Conservation (phyloP, 2,797 vertebrate species). For the Amphiprion clarkii region DNA sequence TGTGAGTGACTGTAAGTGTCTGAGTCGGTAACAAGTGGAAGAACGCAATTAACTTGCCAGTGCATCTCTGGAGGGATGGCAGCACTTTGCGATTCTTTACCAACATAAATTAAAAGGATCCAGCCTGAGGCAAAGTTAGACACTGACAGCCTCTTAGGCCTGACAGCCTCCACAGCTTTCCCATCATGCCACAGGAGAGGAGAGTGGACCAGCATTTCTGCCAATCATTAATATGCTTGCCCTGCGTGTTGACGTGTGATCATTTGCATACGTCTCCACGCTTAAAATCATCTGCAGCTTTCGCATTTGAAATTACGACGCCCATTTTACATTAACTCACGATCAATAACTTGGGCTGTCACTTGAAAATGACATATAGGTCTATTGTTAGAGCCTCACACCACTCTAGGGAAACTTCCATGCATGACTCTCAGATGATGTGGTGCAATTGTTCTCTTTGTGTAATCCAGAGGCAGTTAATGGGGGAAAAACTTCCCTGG, state of each 20-base stretch:
- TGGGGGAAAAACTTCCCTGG: constrained; percentile 48
- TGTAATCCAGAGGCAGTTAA: constrained; percentile 67
- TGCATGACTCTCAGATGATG: constrained; percentile 30
- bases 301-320: neutral
- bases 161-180: constrained; percentile 56
- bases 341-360: constrained; percentile 33
- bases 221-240: constrained; percentile 62
- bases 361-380: constrained; percentile 29
- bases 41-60: constrained; percentile 83
- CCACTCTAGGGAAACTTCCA: constrained; percentile 31
- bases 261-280: constrained; percentile 20
- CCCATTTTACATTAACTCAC: neutral
- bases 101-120: constrained; percentile 79
- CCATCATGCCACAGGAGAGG: constrained; percentile 72
- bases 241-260: constrained; percentile 29
- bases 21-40: constrained; percentile 77
- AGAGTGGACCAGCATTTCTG: constrained; percentile 65
- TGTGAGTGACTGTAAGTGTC: constrained; percentile 49
- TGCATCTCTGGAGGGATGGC: constrained; percentile 79
- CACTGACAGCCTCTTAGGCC: constrained; percentile 73
- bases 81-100: constrained; percentile 78
- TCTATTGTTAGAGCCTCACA: constrained; percentile 9
- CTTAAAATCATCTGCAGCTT: constrained; percentile 1
- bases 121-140: constrained; percentile 75
- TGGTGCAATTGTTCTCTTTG: constrained; percentile 37